Base-by-base conservation (phyloP, 2,888 invertebrate species). In the Heliconius erato region DNA sequence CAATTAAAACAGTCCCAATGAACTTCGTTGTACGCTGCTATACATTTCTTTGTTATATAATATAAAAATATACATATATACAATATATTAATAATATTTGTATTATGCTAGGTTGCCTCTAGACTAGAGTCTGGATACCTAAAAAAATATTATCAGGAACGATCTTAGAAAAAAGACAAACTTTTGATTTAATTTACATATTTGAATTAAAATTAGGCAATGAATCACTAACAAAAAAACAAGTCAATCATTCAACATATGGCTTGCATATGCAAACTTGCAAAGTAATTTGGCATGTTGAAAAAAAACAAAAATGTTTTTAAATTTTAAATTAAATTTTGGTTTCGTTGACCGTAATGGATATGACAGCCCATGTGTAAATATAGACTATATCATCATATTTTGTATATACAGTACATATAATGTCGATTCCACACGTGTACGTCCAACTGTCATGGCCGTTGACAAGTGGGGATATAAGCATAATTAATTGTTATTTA, bases 361-460 rank as follows among this genome's bases (percentile, higher is more conserved):
- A 78, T 12, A 78, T 44, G 78, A 35, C 76, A 63, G 32, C 12
- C 26, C 67, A 67, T 65, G 23, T n/a, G n/a, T 35, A 63, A n/a
- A 63, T 76, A 59, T 6, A 14, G 54, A 28, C 16, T 59, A 32
- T 76, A 35, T 81, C 35, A 63, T 19, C 16, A 28, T 67, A 28
- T 32, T 32, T 67, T 28, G 67, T 16, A 67, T 67, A 67, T 16
- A 67, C 16, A 6, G 28, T 14, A 74, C n/a, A 68, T 54, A 80
- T 81, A 63, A 77, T 71, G 32, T 81, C 69, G 63, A 69, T 69
- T 28, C 81, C 68, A 81, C 81, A 81, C 81, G 81, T 81, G 77
- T 81, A 77, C 44, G 40, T 67, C 69, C 59, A 77, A 71, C 81
- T 81, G 76, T 74, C 69, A 81, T 69, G 81, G 74, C 72, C 65